A percentile compares a stretch with the other conserved stretches of the same genome.
phyloP scores from a whole-genome alignment of 2,113 vertebrate genomes.

The Turnix velox region DNA sequence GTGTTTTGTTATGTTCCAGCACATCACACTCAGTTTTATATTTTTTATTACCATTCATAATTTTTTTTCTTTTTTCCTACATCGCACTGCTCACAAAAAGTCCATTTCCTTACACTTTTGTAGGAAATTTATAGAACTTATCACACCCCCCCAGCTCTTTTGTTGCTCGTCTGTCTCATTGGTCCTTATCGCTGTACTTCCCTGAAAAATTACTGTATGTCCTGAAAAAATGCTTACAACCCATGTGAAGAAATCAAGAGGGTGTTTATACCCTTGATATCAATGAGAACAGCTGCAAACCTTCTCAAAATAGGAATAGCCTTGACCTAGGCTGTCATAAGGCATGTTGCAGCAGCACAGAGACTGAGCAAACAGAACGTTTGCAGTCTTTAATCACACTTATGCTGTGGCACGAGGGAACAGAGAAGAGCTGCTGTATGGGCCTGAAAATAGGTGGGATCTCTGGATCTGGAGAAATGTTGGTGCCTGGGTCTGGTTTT shows the following conservation, averaged over 20 bases:
- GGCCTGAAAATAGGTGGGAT: background rate
- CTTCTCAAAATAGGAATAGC: background rate
- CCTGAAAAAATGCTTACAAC: background rate
- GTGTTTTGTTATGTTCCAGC: background rate
- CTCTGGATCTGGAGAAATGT: background rate
- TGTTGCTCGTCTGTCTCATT: background rate
- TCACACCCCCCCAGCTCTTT: background rate
- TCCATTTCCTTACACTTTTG: background rate
- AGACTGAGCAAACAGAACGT: background rate
- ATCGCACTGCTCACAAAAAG: background rate
- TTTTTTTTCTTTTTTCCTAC: background rate
- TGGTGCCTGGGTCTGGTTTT: background rate
- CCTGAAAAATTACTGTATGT: background rate
- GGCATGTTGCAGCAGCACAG: background rate
- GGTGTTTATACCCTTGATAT: background rate
- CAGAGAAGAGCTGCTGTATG: background rate
- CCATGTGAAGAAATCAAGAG: background rate
- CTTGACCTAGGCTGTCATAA: background rate
- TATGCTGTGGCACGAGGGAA: background rate
- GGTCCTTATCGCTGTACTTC: background rate
- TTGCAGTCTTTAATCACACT: fast-evolving
- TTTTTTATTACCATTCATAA: background rate
- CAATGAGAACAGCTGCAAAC: background rate
- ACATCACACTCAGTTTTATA: background rate
- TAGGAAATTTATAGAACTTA: background rate